phyloP scores from a whole-genome alignment of 2,797 vertebrate genomes.

The Semotilus atromaculatus region DNA sequence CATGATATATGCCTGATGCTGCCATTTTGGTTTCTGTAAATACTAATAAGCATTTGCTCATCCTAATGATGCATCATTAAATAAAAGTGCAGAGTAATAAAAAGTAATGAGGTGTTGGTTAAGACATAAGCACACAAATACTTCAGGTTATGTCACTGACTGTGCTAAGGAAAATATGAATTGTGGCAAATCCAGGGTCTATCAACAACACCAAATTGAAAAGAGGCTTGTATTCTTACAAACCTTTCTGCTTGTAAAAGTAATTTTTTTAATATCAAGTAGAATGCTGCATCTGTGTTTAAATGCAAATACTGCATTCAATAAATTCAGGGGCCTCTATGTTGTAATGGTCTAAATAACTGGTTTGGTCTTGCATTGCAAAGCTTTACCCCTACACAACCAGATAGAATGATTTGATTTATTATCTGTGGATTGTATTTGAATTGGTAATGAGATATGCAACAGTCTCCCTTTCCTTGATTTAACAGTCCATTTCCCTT shows the following conservation, averaged over 20 bases:
- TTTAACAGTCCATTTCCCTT: conserved; percentile 22
- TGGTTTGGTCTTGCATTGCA: conserved; percentile 24
- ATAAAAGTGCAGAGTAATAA: conserved; percentile 38
- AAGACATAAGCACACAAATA: conserved; percentile 58
- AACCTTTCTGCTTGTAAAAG: conserved; percentile 13
- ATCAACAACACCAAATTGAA: conserved; percentile 36
- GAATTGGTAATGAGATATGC: conserved; percentile 28
- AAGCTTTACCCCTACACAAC: conserved; percentile 1
- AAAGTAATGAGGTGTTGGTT: conserved; percentile 48
- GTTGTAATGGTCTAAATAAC: conserved; percentile 25
- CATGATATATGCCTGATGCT: conserved; percentile 55
- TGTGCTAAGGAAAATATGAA: conserved; percentile 29
- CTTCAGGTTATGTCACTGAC: conserved; percentile 53
- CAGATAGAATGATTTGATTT: background rate
- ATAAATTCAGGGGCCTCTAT: conserved; percentile 9
- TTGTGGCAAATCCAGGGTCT: conserved; percentile 46
- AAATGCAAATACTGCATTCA: conserved; percentile 29
- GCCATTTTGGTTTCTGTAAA: conserved; percentile 51
- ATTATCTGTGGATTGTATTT: conserved; percentile 12
- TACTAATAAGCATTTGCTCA: conserved; percentile 33
- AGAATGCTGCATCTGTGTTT: conserved; percentile 18
- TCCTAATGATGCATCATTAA: conserved; percentile 27
- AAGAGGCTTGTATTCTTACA: conserved; percentile 18
- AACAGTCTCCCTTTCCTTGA: conserved; percentile 18
- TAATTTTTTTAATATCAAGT: conserved; percentile 14